Conservation (phyloP, 2,888 invertebrate species). For the Pheosia gnoma region DNA sequence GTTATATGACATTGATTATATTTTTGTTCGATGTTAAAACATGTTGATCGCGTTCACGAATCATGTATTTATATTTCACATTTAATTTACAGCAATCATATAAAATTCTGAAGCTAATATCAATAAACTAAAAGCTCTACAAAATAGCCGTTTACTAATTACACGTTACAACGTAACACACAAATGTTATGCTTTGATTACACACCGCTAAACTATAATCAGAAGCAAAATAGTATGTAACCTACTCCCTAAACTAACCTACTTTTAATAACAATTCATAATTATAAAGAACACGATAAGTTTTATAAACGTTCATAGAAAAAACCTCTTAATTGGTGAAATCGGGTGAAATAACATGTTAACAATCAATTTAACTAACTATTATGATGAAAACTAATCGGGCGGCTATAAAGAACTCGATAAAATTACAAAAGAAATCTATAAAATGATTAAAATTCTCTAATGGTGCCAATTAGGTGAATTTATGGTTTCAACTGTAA, state of each 20-base stretch:
- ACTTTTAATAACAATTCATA: slow-evolving; percentile 47
- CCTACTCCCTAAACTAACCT: slow-evolving; percentile 34
- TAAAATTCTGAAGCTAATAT: slow-evolving; percentile 19
- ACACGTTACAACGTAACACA: slow-evolving; percentile 19
- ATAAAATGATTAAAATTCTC: slow-evolving; percentile 80
- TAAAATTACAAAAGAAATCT: slow-evolving; percentile 82
- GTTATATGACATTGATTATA: no score
- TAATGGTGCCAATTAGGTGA: slow-evolving; percentile 79
- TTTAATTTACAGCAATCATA: neutral
- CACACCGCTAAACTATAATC: slow-evolving; percentile 30
- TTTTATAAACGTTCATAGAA: slow-evolving; percentile 39
- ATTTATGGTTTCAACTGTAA: slow-evolving; percentile 71
- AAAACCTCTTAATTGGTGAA: slow-evolving; percentile 67
- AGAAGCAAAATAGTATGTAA: slow-evolving; percentile 19
- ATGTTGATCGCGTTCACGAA: no score
- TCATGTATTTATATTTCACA: no score
- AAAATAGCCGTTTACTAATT: neutral
- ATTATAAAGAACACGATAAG: slow-evolving; percentile 47
- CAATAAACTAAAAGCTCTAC: slow-evolving; percentile 20
- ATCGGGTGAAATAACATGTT: slow-evolving; percentile 68
- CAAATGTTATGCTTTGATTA: slow-evolving; percentile 34
- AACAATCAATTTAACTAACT: slow-evolving; percentile 78
- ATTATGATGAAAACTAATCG: slow-evolving; percentile 75
- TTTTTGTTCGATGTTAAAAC: no score
- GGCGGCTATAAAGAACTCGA: slow-evolving; percentile 70